phyloP scores from a whole-genome alignment of 2,888 invertebrate species.

The Drosophila flavopinicola region DNA sequence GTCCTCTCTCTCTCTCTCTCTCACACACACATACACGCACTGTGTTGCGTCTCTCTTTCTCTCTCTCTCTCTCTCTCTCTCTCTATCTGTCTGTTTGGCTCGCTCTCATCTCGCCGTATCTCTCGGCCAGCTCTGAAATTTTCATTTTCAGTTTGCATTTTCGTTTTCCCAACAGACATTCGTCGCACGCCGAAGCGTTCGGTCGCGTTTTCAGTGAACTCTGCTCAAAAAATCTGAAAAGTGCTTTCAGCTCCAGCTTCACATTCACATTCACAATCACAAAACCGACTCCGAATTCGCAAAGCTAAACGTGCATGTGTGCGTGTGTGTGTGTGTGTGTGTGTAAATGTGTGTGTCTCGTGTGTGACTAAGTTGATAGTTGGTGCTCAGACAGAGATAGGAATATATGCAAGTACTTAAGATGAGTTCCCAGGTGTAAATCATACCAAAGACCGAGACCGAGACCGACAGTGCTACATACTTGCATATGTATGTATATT shows the following conservation, averaged over 20 bases:
- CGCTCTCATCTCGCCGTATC: constrained; percentile 29
- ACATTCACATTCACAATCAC: constrained; percentile 22
- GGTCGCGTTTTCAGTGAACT: constrained; percentile 59
- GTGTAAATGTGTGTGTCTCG: constrained; percentile 22
- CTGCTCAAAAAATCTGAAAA: not conserved
- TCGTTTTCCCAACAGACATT: constrained; percentile 73
- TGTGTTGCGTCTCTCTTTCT: constrained; percentile 9
- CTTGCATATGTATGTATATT: not conserved
- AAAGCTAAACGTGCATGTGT: constrained; percentile 11
- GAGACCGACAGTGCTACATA: not conserved
- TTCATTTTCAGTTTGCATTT: constrained; percentile 62
- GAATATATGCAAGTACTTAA: constrained; percentile 19
- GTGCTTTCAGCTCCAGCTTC: constrained; percentile 17
- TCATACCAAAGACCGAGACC: constrained; percentile 26
- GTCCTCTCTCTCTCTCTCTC: constrained; percentile 35
- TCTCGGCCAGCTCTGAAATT: constrained; percentile 45
- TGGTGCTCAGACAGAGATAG: constrained; percentile 29
- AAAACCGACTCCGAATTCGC: constrained; percentile 42
- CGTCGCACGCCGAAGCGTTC: constrained; percentile 68
- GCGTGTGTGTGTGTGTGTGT: constrained; percentile 18
- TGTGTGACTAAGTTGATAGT: constrained; percentile 54
- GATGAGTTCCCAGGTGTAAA: constrained; percentile 36
- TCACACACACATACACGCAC: too few species aligned
- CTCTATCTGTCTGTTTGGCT: constrained; percentile 13
- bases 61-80: constrained; percentile 10